phyloP scores from a whole-genome alignment of 2,113 vertebrate genomes.

The Fulica atra region DNA sequence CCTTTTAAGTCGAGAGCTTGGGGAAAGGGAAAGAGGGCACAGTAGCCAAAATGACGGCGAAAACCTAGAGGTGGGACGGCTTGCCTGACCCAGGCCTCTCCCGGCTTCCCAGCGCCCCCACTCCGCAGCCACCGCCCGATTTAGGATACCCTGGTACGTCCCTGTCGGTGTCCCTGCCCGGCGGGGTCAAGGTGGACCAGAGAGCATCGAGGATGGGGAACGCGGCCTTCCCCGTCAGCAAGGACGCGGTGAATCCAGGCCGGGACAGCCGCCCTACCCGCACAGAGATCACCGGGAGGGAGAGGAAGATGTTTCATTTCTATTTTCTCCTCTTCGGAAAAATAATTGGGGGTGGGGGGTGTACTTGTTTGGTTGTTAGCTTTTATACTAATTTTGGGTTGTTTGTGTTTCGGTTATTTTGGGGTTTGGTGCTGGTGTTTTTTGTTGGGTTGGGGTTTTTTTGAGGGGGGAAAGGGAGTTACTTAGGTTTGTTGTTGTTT shows the following conservation, averaged over 20 bases:
- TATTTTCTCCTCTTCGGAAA: not conserved
- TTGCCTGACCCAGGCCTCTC: not conserved
- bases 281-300: not conserved
- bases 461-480: not conserved
- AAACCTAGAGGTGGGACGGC: not conserved
- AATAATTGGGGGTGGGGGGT: rapidly evolving
- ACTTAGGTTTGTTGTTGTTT: no score
- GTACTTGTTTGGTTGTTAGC: not conserved
- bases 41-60: not conserved
- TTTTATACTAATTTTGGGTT: not conserved
- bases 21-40: not conserved
- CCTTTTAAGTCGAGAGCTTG: not conserved
- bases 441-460: not conserved
- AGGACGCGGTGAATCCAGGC: not conserved
- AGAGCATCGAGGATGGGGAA: not conserved
- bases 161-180: not conserved
- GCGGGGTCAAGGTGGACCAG: not conserved
- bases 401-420: no score
- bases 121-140: not conserved
- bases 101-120: no score
- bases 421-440: not conserved
- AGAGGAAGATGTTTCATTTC: not conserved
- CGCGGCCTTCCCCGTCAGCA: no score
- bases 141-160: no score
- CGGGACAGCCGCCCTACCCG: not conserved